Base-by-base conservation (phyloP, 2,888 invertebrate species). In the Chymomyza procnemis region DNA sequence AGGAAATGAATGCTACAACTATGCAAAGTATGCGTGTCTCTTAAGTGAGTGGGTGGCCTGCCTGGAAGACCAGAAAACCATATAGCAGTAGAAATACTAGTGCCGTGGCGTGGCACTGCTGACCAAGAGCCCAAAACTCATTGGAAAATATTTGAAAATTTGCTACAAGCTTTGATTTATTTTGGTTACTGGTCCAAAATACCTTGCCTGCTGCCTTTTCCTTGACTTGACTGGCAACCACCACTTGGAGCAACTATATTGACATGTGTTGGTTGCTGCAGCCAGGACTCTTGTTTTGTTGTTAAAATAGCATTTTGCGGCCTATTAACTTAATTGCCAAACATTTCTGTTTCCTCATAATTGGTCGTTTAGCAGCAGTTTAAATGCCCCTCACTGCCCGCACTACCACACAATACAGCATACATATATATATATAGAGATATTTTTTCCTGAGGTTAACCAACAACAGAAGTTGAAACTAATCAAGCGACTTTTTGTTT, bases 131-230 rank as follows among this genome's bases (percentile, higher is more conserved):
- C 61, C 12, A 56, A 63, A 67, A 63, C 63, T 55, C 61, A 68
- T 65, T 70, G 67, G 61, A 74, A 76, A 79, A 71, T 73, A 64
- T 70, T 73, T 57, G 52, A 64, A 54, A 69, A 67, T 64, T 52
- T 67, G 48, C 22, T 62, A 55, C 48, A 67, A 61, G 59, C 63
- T 78, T 75, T 68, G 72, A 76, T 72, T 78, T 76, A 78, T 80
- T 56, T 60, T 57, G 41, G 47, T 66, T 34, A 61, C 34, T 55
- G 9, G 21, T n/a, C n/a, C n/a, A n/a, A n/a, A 55, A 14, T 55
- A 26, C 26, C n/a, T n/a, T 55, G 55, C 22, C 12, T 18, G 1
- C 18, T 18, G 34, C 34, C 34, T 52, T 34, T n/a, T n/a, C n/a
- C n/a, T n/a, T 26, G 52, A 41, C 16, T 48, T 34, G 46, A 19